phyloP scores from a whole-genome alignment of 2,113 vertebrate genomes.

The Odontophorus gujanensis region DNA sequence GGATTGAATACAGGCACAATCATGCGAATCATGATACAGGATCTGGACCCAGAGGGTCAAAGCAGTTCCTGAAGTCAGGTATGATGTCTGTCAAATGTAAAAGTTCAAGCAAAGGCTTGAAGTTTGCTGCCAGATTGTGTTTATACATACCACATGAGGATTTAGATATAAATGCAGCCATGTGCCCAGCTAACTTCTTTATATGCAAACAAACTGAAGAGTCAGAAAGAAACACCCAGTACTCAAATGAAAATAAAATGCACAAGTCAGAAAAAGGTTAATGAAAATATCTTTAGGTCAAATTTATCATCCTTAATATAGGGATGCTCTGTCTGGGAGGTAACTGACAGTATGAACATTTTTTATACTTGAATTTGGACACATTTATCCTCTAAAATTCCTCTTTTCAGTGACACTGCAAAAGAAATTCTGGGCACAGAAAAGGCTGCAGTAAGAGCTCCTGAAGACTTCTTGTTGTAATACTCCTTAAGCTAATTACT shows the following conservation, averaged over 20 bases:
- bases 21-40: rapidly evolving
- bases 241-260: not conserved
- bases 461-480: not conserved
- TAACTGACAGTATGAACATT: not conserved
- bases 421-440: not conserved
- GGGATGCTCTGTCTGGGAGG: not conserved
- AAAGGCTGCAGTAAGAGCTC: not conserved
- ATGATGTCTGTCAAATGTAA: not conserved
- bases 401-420: not conserved
- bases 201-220: not conserved
- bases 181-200: not conserved
- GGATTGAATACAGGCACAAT: not conserved
- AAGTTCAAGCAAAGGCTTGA: not conserved
- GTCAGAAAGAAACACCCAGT: not conserved
- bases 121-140: not conserved
- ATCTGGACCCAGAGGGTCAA: not conserved
- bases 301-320: not conserved
- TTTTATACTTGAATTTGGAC: not conserved
- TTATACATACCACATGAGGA: not conserved
- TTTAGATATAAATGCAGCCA: not conserved
- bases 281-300: not conserved
- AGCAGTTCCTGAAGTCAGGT: not conserved
- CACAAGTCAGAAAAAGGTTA: rapidly evolving
- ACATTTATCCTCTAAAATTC: not conserved
- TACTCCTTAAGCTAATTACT: not conserved